Conservation (phyloP, 1,140 invertebrate species). For the Camponotus floridanus region DNA sequence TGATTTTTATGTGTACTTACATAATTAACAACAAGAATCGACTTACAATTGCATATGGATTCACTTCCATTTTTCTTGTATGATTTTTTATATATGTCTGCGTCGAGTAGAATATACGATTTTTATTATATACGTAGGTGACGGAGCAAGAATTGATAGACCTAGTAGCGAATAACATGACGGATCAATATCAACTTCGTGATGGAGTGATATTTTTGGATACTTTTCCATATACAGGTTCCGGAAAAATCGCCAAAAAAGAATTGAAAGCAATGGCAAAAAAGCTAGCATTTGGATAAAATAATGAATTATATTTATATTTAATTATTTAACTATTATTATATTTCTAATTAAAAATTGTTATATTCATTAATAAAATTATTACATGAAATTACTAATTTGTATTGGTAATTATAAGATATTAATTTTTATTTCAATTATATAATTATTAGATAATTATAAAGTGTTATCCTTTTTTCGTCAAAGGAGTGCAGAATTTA, state of each 20-base stretch:
- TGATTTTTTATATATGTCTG: not conserved
- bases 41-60: too few species aligned
- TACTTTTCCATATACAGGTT: constrained; percentile 84
- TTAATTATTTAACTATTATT: not conserved
- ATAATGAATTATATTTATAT: not conserved
- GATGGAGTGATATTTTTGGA: constrained; percentile 85
- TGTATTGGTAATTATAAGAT: too few species aligned
- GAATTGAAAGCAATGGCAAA: constrained; percentile 62
- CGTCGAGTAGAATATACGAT: not conserved
- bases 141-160: constrained; percentile 73
- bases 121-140: constrained; percentile 60
- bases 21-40: too few species aligned
- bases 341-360: not conserved
- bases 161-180: constrained; percentile 62
- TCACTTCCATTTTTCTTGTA: not conserved
- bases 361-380: not conserved
- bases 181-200: constrained; percentile 76
- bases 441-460: too few species aligned
- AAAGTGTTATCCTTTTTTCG: too few species aligned
- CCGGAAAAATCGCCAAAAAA: constrained; percentile 84
- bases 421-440: too few species aligned
- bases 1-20: too few species aligned
- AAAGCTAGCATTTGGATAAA: not conserved
- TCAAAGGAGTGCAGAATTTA: too few species aligned
- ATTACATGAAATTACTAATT: too few species aligned